Base-by-base conservation (phyloP, 2,888 invertebrate genomes). In the Stenoptilia bipunctidactyla region DNA sequence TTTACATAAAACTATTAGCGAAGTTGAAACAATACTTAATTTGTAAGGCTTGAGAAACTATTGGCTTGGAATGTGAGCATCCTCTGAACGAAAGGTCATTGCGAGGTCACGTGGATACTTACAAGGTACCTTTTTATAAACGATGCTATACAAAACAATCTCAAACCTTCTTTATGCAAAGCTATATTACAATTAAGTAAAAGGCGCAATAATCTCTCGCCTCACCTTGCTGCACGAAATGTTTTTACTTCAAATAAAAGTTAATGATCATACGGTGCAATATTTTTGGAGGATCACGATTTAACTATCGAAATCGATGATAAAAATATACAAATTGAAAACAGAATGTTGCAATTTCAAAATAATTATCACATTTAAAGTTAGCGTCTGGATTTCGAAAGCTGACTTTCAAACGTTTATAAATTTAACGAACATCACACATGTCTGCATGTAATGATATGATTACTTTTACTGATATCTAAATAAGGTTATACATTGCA, bases 151-250 rank as follows among this genome's bases (percentile, higher is more conserved):
- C n/a, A n/a, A n/a, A n/a, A n/a, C n/a, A n/a, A n/a, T n/a, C n/a
- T n/a, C n/a, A n/a, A n/a, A n/a, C n/a, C n/a, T n/a, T n/a, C n/a
- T n/a, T n/a, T n/a, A n/a, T n/a, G n/a, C n/a, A n/a, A 62, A 61
- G 56, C 52, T 52, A 58, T 58, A 58, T 58, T 56, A 61, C 61
- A 66, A 66, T 67, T 66, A 63, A 54, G 48, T 56, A 56, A 64
- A 68, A 69, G 63, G 69, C n/a, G n/a, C n/a, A n/a, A n/a, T 62
- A 63, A 66, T 61, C 56, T 46, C 49, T 48, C 46, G 51, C 25
- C 25, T 25, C 25, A 25, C 25, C 25, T 25, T 25, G 25, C 25
- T 6, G n/a, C n/a, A 25, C 9, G 5, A 25, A 25, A 5, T 9
- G 9, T 25, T 25, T 25, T 25, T 9, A 25, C 5, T 6, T 9